phyloP scores from a whole-genome alignment of 2,797 vertebrate species.

The Otolemur crassicaudatus region DNA sequence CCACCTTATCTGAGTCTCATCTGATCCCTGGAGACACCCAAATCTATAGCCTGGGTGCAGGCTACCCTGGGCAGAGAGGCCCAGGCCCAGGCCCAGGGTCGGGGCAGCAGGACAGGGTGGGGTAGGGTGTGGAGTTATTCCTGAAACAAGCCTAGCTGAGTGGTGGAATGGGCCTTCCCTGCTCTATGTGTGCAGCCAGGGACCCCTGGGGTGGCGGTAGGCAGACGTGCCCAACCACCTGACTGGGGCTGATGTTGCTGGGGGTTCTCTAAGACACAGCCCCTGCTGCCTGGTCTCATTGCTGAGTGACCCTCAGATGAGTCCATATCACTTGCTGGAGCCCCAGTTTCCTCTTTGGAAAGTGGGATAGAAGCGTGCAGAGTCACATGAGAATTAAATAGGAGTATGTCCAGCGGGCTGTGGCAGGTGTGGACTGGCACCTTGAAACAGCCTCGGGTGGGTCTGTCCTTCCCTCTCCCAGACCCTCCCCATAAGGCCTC shows the following conservation, averaged over 20 bases:
- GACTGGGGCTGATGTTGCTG: not conserved
- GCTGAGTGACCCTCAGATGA: not conserved
- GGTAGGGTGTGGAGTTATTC: not conserved
- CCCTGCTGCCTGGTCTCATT: not conserved
- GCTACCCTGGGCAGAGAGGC: not conserved
- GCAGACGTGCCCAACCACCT: not conserved
- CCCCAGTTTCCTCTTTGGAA: not conserved
- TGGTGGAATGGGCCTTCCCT: no score
- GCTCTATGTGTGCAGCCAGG: not conserved
- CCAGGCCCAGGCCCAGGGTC: not conserved
- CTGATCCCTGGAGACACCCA: not conserved
- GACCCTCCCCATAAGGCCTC: not conserved
- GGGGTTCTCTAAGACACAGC: not conserved
- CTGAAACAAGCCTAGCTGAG: not conserved
- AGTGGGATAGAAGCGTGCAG: not conserved
- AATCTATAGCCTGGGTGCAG: not conserved
- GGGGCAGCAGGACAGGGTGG: no score
- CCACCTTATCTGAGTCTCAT: not conserved
- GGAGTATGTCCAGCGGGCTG: not conserved
- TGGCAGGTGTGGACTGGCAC: not conserved
- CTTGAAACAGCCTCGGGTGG: accelerated
- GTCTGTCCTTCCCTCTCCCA: not conserved
- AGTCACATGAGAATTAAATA: not conserved
- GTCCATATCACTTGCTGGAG: not conserved
- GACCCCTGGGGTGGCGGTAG: not conserved